These are phyloP conservation scores for Papilio xuthus DNA, from an alignment of 1,140 invertebrate species.

Conservation along the genomic window DNA sequence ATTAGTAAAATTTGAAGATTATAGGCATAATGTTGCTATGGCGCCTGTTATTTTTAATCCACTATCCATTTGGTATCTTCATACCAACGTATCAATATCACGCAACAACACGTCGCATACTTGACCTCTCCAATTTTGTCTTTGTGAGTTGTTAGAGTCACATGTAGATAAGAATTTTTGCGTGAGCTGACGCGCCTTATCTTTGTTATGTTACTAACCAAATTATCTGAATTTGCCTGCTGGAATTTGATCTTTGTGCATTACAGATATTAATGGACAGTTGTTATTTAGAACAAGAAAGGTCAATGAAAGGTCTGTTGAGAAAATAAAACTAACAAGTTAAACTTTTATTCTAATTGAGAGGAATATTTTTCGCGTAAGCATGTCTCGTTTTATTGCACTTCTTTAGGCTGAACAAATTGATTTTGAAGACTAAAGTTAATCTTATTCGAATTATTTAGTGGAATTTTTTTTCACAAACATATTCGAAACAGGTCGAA, in stretches of 20 bases:
- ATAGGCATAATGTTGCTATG: neutral
- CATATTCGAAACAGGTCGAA: neutral
- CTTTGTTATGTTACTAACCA: conserved; percentile 10
- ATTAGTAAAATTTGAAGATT: no score
- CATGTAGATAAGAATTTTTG: conserved; percentile 9
- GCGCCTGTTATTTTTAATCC: neutral
- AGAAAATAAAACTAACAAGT: neutral
- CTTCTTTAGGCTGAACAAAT: no score
- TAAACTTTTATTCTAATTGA: neutral
- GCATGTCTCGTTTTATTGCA: no score
- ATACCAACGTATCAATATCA: neutral
- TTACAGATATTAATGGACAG: neutral
- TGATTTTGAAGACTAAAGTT: neutral
- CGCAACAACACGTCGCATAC: conserved; percentile 5
- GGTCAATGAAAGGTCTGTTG: conserved; percentile 1
- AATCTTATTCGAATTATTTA: neutral
- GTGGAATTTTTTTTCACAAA: neutral
- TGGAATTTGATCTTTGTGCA: neutral
- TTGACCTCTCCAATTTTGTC: conserved; percentile 19
- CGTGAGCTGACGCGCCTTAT: neutral
- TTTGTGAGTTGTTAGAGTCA: conserved; percentile 2
- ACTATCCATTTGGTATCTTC: neutral
- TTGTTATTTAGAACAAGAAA: neutral
- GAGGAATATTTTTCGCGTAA: no score
- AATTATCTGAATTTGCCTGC: neutral